These are phyloP conservation scores for Trypoxylon attenuatum DNA, from an alignment of 2,888 invertebrate species.

Conservation along the genomic window DNA sequence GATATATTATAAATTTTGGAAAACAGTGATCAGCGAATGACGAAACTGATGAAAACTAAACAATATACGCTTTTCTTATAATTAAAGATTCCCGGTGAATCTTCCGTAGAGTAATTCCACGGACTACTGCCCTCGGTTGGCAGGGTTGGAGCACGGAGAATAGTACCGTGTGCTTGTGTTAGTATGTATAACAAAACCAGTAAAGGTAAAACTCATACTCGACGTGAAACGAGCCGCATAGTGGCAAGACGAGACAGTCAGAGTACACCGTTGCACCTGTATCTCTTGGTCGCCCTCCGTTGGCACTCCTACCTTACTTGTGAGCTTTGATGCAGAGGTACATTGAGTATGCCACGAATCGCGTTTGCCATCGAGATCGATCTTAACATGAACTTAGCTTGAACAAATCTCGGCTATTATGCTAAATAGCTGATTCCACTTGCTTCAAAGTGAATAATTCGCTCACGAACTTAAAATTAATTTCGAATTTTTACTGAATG, in stretches of 20 bases:
- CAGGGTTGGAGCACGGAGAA: not conserved
- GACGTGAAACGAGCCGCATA: slow-evolving; percentile 22
- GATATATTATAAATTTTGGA: too few species aligned
- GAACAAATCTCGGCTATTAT: too few species aligned
- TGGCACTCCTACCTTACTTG: slow-evolving; percentile 63
- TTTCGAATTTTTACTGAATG: too few species aligned
- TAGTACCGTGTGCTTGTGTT: not conserved
- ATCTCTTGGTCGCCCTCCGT: slow-evolving; percentile 41
- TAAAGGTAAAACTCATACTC: slow-evolving; percentile 47
- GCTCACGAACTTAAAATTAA: too few species aligned
- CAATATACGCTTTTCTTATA: too few species aligned
- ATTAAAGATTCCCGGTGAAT: not conserved
- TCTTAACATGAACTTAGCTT: too few species aligned
- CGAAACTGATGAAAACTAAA: too few species aligned
- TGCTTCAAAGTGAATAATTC: too few species aligned
- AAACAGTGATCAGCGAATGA: too few species aligned
- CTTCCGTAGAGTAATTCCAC: not conserved
- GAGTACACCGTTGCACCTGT: slow-evolving; percentile 61
- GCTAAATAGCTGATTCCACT: too few species aligned
- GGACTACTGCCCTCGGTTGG: not conserved
- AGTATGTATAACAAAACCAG: slow-evolving; percentile 47
- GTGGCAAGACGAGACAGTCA: slow-evolving; percentile 19
- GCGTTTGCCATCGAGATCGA: too few species aligned
- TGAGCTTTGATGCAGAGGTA: slow-evolving; percentile 46
- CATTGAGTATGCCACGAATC: slow-evolving; percentile 25